Evolutionary conservation across 92 coral and sea anemone species (phyloP), one percentile per base, ranked within the genome.

Genomic region (Galaxea fascicularis): DNA sequence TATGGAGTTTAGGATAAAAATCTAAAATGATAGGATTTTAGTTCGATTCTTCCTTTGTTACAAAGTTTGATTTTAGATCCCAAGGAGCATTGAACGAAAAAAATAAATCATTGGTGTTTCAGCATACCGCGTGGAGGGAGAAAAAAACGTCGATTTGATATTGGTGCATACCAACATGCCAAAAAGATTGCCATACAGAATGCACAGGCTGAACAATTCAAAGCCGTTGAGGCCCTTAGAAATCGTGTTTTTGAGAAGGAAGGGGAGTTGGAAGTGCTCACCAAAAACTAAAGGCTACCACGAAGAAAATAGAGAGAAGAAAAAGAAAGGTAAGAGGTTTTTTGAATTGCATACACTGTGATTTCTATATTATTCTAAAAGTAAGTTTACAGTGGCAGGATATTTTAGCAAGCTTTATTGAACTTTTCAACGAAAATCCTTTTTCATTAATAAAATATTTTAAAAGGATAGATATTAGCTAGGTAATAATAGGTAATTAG

Each of bases 151-250:
- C 76, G 56, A 51, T 71, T 53, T 20, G 57, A 79, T 60, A 79
- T 78, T 78, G 83, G 83, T 78, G 73, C 73, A 17, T 63, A 78
- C 73, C 75, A 79, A 79, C 84, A 79, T 79, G 62, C 84, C 74
- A 79, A 79, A 79, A 79, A 66, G 73, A 65, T 79, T 65, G 84
- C 75, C 74, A 65, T 79, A 11, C 84, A 79, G 18, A 79, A 70
- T 44, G 84, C 75, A 47, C 64, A 66, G 84, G 76, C 84, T n/a
- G 84, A 79, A 15, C 75, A 79, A 65, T 63, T 39, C 84, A 79
- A n/a, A 24, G 63, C 63, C 1, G 63, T 57, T 57, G 63, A 57
- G 63, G 63, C 63, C 63, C n/a, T 57, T 20, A 57, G 63, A 57
- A 57, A 60, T 77, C 24, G 82, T 77, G 26, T 71, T 71, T 52